Conservation (phyloP, 2,888 invertebrate genomes). For the Lycaena phlaeas region DNA sequence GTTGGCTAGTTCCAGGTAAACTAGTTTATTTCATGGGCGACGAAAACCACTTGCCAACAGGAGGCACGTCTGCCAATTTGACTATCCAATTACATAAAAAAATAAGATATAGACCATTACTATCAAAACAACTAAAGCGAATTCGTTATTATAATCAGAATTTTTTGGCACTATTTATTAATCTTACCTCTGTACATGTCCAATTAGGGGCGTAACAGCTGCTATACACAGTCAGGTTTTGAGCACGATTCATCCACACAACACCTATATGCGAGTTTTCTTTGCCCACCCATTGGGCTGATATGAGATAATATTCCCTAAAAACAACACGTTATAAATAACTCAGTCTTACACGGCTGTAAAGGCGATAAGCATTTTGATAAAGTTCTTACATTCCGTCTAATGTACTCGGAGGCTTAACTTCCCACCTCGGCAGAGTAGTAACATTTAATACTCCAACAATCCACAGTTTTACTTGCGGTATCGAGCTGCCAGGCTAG, state of each 20-base stretch:
- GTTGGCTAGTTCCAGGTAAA: too few species aligned
- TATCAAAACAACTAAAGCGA: too few species aligned
- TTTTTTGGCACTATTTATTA: too few species aligned
- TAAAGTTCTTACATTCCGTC: conserved; percentile 86
- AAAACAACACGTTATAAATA: conserved; percentile 23
- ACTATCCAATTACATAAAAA: too few species aligned
- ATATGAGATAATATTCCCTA: conserved; percentile 94
- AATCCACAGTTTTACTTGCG: conserved; percentile 86
- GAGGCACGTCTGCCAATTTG: too few species aligned
- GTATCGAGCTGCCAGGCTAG: conserved; percentile 89
- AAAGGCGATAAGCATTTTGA: too few species aligned
- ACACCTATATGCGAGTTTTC: conserved; percentile 85
- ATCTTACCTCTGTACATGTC: conserved; percentile 84
- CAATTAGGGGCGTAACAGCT: conserved; percentile 88
- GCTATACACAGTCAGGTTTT: conserved; percentile 91
- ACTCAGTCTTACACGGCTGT: too few species aligned
- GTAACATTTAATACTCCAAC: conserved; percentile 81
- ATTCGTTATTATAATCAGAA: too few species aligned
- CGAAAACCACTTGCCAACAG: too few species aligned
- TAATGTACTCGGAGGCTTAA: conserved; percentile 82
- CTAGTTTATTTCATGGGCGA: too few species aligned
- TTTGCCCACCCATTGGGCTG: conserved; percentile 90
- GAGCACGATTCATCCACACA: conserved; percentile 94
- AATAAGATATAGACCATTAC: too few species aligned
- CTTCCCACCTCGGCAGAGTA: conserved; percentile 75